These are phyloP conservation scores for Digitonthophagus gazella DNA, from an alignment of 2,888 invertebrate species.

Conservation along the genomic window DNA sequence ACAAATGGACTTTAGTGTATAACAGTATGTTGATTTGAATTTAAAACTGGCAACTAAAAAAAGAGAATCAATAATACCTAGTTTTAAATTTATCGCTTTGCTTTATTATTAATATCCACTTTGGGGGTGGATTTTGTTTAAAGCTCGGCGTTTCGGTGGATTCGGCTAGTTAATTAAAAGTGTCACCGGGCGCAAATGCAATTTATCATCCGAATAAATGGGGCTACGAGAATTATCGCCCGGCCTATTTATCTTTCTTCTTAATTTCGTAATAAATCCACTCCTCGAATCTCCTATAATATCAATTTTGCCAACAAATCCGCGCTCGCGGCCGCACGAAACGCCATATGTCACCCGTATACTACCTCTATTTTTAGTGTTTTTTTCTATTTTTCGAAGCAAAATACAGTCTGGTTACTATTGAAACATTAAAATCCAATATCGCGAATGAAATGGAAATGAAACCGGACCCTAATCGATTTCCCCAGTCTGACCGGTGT, in stretches of 20 bases:
- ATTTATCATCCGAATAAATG: not conserved
- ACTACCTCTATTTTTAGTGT: not conserved
- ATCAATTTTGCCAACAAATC: no score
- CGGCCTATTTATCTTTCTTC: not conserved
- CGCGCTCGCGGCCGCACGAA: no score
- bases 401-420: not conserved
- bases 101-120: not conserved
- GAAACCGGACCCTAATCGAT: constrained; percentile 12
- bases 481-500: not conserved
- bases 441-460: constrained; percentile 13
- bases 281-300: not conserved
- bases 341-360: not conserved
- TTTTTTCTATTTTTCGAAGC: no score
- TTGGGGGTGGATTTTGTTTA: not conserved
- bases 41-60: constrained; percentile 2
- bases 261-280: not conserved
- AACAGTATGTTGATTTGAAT: no score
- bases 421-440: constrained; percentile 17
- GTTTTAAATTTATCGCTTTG: not conserved
- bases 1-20: no score
- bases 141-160: not conserved
- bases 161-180: not conserved
- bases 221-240: not conserved
- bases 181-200: not conserved
- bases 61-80: not conserved